Conservation (phyloP, 2,888 invertebrate species). For the Perizoma flavofasciatum region DNA sequence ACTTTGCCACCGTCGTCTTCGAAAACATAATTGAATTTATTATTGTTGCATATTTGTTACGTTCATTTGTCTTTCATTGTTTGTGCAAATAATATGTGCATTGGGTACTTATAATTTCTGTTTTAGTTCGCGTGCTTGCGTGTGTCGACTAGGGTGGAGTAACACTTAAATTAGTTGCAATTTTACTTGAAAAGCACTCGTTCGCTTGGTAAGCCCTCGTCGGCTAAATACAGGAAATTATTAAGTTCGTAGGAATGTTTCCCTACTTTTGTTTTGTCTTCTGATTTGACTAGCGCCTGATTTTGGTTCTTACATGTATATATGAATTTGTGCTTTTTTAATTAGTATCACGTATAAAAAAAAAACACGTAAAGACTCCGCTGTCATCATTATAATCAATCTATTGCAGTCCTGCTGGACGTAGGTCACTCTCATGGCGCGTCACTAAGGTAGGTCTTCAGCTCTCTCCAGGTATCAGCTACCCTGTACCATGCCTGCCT, state of each 20-base stretch:
- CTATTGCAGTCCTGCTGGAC: too few species aligned
- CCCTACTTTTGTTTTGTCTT: constrained; percentile 33
- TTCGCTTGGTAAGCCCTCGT: constrained; percentile 66
- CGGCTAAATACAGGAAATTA: constrained; percentile 69
- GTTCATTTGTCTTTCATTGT: neutral
- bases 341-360: too few species aligned
- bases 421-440: too few species aligned
- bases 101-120: constrained; percentile 39
- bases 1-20: too few species aligned
- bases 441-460: too few species aligned
- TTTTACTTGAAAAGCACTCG: constrained; percentile 73
- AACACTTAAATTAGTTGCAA: constrained; percentile 81
- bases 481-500: too few species aligned
- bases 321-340: too few species aligned
- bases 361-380: too few species aligned
- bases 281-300: constrained; percentile 5
- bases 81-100: constrained; percentile 24
- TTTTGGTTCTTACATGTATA: neutral
- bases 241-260: constrained; percentile 67
- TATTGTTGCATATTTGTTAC: too few species aligned
- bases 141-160: constrained; percentile 72
- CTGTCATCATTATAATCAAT: too few species aligned
- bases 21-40: too few species aligned
- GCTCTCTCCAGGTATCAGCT: too few species aligned
- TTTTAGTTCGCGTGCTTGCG: constrained; percentile 74